These are phyloP conservation scores for Chymomyza caudatula DNA, from an alignment of 2,888 invertebrate species.

Conservation along the genomic window DNA sequence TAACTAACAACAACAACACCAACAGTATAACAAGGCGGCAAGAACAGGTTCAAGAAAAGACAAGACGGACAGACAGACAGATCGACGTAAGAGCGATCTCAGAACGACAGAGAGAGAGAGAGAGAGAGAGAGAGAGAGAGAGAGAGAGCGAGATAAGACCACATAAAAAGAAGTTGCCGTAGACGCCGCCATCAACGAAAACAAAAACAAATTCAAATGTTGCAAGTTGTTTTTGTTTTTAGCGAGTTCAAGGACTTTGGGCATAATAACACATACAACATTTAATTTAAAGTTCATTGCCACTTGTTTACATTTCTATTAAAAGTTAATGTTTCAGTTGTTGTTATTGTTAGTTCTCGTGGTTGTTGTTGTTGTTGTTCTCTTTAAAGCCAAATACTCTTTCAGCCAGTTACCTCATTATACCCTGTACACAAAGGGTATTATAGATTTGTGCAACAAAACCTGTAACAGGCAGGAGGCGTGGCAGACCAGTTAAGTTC, in stretches of 20 bases:
- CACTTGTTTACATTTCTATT: conserved; percentile 63
- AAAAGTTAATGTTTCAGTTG: conserved; percentile 21
- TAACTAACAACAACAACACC: neutral
- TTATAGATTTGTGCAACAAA: neutral
- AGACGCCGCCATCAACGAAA: neutral
- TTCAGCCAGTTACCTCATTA: neutral
- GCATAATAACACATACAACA: conserved; percentile 4
- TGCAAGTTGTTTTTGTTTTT: neutral
- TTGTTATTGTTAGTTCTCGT: conserved; percentile 12
- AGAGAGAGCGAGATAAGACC: neutral
- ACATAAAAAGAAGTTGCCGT: neutral
- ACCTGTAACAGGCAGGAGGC: too few relatives aligned
- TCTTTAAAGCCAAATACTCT: neutral
- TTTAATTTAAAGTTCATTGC: conserved; percentile 39
- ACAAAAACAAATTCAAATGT: neutral
- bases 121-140: neutral
- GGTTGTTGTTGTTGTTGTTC: conserved; percentile 21
- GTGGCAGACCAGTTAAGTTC: too few relatives aligned
- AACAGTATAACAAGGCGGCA: neutral
- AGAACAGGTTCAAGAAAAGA: neutral
- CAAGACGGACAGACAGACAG: neutral
- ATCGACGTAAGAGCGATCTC: neutral
- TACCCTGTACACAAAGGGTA: too few relatives aligned
- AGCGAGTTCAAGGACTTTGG: conserved; percentile 19
- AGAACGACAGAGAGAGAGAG: neutral